phyloP scores from a whole-genome alignment of 2,113 vertebrate genomes.

The Paralichthys olivaceus region DNA sequence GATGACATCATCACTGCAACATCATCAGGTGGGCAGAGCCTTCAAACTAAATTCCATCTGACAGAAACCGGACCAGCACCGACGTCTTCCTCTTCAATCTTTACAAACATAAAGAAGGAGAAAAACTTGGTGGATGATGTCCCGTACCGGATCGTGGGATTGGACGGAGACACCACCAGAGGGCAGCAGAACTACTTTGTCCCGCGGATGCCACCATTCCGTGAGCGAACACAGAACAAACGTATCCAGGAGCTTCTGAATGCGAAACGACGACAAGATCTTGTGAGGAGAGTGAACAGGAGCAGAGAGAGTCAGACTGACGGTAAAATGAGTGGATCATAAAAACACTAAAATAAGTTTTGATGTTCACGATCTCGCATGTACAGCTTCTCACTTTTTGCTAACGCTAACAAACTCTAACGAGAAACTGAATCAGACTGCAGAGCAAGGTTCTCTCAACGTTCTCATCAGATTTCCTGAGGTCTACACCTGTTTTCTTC shows the following conservation, averaged over 20 bases:
- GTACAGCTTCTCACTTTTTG: slow-evolving; percentile 19
- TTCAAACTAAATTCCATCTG: not conserved
- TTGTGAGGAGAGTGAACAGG: slow-evolving; percentile 72
- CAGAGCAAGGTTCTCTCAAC: not conserved
- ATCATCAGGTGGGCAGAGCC: not conserved
- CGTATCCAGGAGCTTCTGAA: slow-evolving; percentile 94
- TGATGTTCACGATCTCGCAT: not conserved
- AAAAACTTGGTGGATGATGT: slow-evolving; percentile 86
- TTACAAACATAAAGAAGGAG: slow-evolving; percentile 80
- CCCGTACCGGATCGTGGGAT: slow-evolving; percentile 82
- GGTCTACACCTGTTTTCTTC: not conserved
- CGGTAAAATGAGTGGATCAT: slow-evolving; percentile 3
- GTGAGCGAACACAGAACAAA: slow-evolving; percentile 92
- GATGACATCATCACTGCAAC: not conserved
- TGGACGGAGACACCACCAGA: slow-evolving; percentile 78
- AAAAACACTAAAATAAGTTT: slow-evolving; percentile 2
- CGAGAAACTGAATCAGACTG: slow-evolving; percentile 15
- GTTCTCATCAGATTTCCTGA: not conserved
- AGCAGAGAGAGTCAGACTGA: slow-evolving; percentile 38
- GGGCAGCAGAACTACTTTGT: slow-evolving; percentile 84
- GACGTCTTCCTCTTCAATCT: slow-evolving; percentile 21
- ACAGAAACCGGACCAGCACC: not conserved
- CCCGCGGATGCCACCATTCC: slow-evolving; percentile 76
- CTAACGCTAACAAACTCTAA: slow-evolving; percentile 21
- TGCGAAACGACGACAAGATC: slow-evolving; percentile 82